Evolutionary conservation across 35 echinoderm and acorn worm species (phyloP), one percentile per base, ranked within the genome.

Genomic region (Heliocidaris erythrogramma): DNA sequence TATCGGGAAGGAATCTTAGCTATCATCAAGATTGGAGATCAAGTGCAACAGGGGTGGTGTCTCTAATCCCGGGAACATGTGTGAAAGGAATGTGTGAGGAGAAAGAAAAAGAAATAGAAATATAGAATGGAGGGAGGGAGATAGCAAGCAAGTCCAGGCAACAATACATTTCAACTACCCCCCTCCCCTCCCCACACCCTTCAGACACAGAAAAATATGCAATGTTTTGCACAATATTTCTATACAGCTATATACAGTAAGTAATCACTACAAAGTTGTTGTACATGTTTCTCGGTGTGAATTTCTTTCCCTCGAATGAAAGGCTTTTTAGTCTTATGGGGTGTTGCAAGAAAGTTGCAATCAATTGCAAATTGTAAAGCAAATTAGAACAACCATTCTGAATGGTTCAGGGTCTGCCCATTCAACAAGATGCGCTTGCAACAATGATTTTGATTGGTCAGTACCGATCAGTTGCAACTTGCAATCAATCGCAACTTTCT

Each of bases 21-120:
- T 89, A 89, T 89, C 87, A 89, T 89, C 87, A 21, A 48, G 87
- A 89, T 78, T 78, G 65, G 65, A 48, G 87, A 42, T 42, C 87
- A 48, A 42, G 87, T 89, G 87, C 30, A 42, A 89, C 24, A 12
- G 87, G 86, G 86, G 87, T 42, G 11, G 31, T 78, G 31, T 48
- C 31, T 48, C 87, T 42, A 89, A 89, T 89, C 87, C 87, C 32
- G 24, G 17, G 14, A 89, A 32, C 87, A 89, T 89, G 87, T 89
- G 87, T 89, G 87, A 89, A 88, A 35, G 86, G 86, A 88, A 88
- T 88, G 86, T 88, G 61, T 7, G 17, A 71, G 24, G 24, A 71
- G 61, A 71, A 27, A 78, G 5, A 56, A 56, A 42, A 56, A 11
- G 52, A 56, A 56, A 56, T 56, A 0, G 65, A 78, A 78, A 78